These are phyloP conservation scores for Drosophila ochracea DNA, from an alignment of 2,888 invertebrate species.

Conservation along the genomic window DNA sequence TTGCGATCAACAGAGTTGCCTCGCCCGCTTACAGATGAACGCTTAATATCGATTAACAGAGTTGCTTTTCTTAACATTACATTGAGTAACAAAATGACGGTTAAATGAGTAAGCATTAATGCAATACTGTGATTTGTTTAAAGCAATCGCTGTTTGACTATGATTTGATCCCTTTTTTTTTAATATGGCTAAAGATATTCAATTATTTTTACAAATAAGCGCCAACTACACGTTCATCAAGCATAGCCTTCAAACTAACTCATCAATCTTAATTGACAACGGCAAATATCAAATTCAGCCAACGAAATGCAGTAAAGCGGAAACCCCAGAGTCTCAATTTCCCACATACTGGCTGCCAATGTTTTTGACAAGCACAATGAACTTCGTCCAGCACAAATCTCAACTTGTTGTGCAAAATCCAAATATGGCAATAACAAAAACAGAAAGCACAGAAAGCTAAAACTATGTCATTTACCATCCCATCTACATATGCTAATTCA, in stretches of 20 bases:
- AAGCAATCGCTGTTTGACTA: not conserved
- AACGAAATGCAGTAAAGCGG: constrained; percentile 10
- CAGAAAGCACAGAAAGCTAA: not conserved
- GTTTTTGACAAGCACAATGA: constrained; percentile 37
- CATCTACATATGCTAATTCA: constrained; percentile 12
- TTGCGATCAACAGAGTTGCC: not conserved
- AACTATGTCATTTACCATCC: constrained; percentile 6
- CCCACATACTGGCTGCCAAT: constrained; percentile 30
- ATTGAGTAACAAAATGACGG: not conserved
- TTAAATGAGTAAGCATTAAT: not conserved
- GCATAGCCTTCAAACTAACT: not conserved
- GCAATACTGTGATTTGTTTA: not conserved
- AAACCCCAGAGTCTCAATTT: constrained; percentile 13
- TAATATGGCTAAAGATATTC: not conserved
- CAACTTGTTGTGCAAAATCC: constrained; percentile 25
- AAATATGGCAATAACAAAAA: constrained; percentile 12
- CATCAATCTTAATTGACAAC: constrained; percentile 14
- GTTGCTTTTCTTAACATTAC: too few species aligned
- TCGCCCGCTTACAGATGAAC: not conserved
- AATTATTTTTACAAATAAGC: not conserved
- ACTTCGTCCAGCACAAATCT: constrained; percentile 22
- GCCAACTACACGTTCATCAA: not conserved
- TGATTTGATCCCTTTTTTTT: not conserved
- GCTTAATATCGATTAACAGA: not conserved
- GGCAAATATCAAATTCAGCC: constrained; percentile 11